Evolutionary conservation across 1,140 invertebrate genomes (phyloP), one percentile per base, ranked within the genome.

Genomic region (Acromyrmex charruanus): DNA sequence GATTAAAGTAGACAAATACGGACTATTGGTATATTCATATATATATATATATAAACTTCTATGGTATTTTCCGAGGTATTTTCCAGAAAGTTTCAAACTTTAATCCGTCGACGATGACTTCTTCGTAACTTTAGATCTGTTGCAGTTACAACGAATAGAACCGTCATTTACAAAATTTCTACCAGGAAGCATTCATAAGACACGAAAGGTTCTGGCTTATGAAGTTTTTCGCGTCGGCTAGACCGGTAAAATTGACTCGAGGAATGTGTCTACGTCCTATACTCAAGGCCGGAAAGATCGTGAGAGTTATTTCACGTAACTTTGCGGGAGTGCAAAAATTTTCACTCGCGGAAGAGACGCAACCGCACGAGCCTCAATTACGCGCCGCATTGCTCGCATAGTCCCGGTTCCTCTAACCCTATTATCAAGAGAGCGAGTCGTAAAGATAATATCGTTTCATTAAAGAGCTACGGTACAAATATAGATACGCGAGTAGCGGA

Each of bases 371-470:
- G 51, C 39, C 25, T 66, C 68, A 59, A 35, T 75, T 66, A 85
- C 44, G 68, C 9, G 18, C 16, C 28, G 71, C 39, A 59, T 25
- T 44, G 82, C 61, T 85, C 72, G 82, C 82, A 79, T 77, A 85
- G 71, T 63, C 74, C 21, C 59, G 31, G 74, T 18, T 25, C 44
- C 35, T 85, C 21, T 85, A 85, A 85, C 74, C 35, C 66, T 49
- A 51, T 86, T 81, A 81, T 88, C 87, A 69, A 55, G 65, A 71
- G 77, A 81, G 2, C 51, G n/a, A 65, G 53, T 88, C 55, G 77
- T 88, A 84, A 88, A 84, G 79, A 88, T 88, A 80, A 77, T 72
- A 85, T 79, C 59, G 81, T 79, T 85, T 74, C 68, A 59, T 84
- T 80, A 74, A 72, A 80, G 68, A 74, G n/a, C 14, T 16, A 28